These are phyloP conservation scores for Blennius ocellaris DNA, from an alignment of 2,113 vertebrate genomes.

Conservation along the genomic window DNA sequence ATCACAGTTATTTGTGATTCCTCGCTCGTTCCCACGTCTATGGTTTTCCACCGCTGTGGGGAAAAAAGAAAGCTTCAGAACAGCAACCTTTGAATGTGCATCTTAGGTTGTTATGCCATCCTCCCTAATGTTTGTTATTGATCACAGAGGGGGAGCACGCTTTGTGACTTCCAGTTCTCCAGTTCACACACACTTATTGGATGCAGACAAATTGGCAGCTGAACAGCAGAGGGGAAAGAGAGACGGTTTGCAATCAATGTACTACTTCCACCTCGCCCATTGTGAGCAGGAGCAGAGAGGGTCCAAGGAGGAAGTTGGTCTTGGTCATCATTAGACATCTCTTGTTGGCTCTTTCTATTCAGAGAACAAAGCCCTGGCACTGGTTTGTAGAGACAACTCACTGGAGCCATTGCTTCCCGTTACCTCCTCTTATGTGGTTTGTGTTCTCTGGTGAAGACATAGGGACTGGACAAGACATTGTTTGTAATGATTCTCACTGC, in stretches of 20 bases:
- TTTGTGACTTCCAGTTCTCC: conserved; percentile 42
- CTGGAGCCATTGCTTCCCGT: background rate
- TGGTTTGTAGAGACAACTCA: conserved; percentile 35
- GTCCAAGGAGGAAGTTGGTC: background rate
- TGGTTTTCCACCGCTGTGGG: conserved; percentile 24
- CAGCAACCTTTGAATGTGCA: conserved; percentile 3
- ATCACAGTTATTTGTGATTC: conserved; percentile 2
- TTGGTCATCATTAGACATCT: conserved; percentile 9
- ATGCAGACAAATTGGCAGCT: conserved; percentile 47
- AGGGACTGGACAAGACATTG: conserved; percentile 4
- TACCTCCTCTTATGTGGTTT: conserved; percentile 7
- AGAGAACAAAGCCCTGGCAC: conserved; percentile 41
- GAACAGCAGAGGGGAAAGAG: conserved; percentile 43
- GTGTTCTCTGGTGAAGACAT: conserved; percentile 5
- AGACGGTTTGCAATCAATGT: conserved; percentile 47
- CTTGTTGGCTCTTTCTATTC: conserved; percentile 32
- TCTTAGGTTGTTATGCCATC: background rate
- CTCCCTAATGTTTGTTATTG: conserved; percentile 54
- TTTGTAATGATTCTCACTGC: conserved; percentile 22
- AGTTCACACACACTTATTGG: conserved; percentile 48
- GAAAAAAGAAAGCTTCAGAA: conserved; percentile 34
- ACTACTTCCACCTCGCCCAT: conserved; percentile 32
- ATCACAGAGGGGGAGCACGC: conserved; percentile 33
- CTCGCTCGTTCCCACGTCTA: conserved; percentile 11
- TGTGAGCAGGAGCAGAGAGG: background rate